Base-by-base conservation (phyloP, 2,113 vertebrate genomes). In the Tenebrosternarchus preto region DNA sequence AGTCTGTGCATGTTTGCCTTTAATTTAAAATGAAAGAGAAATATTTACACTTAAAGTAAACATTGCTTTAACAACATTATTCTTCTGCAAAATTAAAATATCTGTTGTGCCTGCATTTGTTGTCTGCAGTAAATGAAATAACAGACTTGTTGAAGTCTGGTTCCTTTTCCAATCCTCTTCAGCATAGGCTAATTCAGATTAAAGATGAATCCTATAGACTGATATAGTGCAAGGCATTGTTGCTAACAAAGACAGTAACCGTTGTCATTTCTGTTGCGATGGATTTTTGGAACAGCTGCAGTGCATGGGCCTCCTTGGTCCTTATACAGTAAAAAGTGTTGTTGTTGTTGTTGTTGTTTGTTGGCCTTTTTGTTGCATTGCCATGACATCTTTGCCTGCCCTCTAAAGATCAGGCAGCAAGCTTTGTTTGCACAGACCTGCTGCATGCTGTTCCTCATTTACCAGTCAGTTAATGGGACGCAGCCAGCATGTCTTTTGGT, bases 171-270 rank as follows among this genome's bases (percentile, higher is more conserved):
- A 63, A 16, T 64, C 31, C 8, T 5, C 15, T 64, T 31, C 12
- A 33, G 63, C 7, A 66, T 20, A 33, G 29, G 63, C 63, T 33
- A 19, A 29, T 19, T 6, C 19, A 5, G 19, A 20, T 66, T 1
- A 2, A 61, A 71, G n/a, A 76, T 82, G 86, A 71, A 53, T 12
- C 24, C 59, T 61, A n/a, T n/a, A 8, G 15, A 6, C 25, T 25
- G 9, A 27, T 27, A 3, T 16, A 19, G 27, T 6, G 16, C 60
- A 63, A 16, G 60, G 29, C 11, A 16, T 61, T 46, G 43, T 50
- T 6, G 33, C 33, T 36, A 36, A 24, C 24, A 24, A 25, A 27
- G 24, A 63, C 60, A 27, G 29, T 63, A 63, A 29, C 25, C 60
- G 5, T 63, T 63, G 60, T 27, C 25, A 29, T 63, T 33, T 66